Evolutionary conservation across 2,113 vertebrate genomes (phyloP).

Genomic region (Bucco capensis): DNA sequence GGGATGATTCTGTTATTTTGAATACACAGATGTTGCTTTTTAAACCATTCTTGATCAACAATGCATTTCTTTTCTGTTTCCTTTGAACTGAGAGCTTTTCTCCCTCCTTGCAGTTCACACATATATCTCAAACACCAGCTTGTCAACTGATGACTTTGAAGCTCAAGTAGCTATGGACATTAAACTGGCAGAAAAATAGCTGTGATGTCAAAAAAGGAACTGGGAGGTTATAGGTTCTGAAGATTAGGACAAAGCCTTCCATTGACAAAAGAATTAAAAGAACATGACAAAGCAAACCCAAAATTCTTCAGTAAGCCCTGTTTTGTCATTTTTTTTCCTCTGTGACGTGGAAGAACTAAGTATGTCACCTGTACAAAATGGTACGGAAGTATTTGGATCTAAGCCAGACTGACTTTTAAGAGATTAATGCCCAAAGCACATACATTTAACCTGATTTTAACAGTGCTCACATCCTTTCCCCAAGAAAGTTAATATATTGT

Average conservation of each 20-base stretch:
- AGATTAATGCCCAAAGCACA: background rate
- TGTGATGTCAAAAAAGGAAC: conserved; percentile 23
- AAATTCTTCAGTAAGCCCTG: background rate
- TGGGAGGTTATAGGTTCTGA: background rate
- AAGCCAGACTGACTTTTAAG: background rate
- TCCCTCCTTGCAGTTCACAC: background rate
- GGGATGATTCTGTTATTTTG: conserved; percentile 1
- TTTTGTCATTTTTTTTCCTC: conserved; percentile 19
- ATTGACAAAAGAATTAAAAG: conserved; percentile 21
- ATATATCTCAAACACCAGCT: background rate
- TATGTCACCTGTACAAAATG: background rate
- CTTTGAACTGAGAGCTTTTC: conserved; percentile 24
- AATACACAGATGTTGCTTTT: background rate
- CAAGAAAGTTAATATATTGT: background rate
- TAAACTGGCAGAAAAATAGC: conserved; percentile 38
- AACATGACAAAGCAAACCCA: conserved; percentile 18
- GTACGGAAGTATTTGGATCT: background rate
- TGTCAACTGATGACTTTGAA: conserved; percentile 25
- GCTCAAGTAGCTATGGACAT: background rate
- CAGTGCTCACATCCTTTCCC: background rate
- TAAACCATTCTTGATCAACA: background rate
- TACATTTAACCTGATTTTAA: background rate
- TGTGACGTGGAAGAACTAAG: background rate
- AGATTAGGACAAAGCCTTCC: conserved; percentile 4
- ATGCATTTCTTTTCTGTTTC: background rate